A percentile compares a stretch with the other conserved stretches of the same genome.
Evolutionary conservation across 2,113 vertebrate species (phyloP).

Genomic region (Nibea albiflora): DNA sequence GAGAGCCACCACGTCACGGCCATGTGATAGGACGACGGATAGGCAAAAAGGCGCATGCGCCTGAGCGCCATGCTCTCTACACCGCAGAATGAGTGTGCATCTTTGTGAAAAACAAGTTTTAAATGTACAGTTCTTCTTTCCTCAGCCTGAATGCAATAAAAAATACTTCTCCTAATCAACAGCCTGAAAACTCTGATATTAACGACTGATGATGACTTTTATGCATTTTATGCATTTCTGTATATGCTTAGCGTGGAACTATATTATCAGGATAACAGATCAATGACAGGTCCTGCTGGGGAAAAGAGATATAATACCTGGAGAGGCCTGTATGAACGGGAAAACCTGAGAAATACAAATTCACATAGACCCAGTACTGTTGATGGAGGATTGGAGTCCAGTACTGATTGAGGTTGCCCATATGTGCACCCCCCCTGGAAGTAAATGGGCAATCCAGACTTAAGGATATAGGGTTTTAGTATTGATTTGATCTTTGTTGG

Average conservation of each 20-base stretch:
- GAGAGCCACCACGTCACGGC: slow-evolving; percentile 40
- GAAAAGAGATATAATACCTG: background rate
- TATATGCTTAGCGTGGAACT: background rate
- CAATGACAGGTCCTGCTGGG: background rate
- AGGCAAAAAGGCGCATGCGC: slow-evolving; percentile 49
- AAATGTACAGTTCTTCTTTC: no score
- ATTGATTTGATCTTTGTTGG: background rate
- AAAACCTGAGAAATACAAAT: background rate
- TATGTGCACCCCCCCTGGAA: no score
- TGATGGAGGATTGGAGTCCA: background rate
- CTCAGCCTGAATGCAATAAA: background rate
- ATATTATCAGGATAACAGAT: no score
- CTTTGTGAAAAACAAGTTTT: slow-evolving; percentile 35
- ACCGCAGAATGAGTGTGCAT: slow-evolving; percentile 66
- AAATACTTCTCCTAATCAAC: background rate
- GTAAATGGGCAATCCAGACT: background rate
- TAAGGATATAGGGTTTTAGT: background rate
- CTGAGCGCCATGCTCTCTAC: accelerated
- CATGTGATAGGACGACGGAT: slow-evolving; percentile 13
- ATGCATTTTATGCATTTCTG: no score
- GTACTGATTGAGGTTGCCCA: background rate
- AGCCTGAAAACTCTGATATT: background rate
- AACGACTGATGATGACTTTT: background rate
- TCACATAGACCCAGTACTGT: background rate
- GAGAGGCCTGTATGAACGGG: no score